These are phyloP conservation scores for Trilocha varians DNA, from an alignment of 2,888 invertebrate genomes.

Conservation along the genomic window DNA sequence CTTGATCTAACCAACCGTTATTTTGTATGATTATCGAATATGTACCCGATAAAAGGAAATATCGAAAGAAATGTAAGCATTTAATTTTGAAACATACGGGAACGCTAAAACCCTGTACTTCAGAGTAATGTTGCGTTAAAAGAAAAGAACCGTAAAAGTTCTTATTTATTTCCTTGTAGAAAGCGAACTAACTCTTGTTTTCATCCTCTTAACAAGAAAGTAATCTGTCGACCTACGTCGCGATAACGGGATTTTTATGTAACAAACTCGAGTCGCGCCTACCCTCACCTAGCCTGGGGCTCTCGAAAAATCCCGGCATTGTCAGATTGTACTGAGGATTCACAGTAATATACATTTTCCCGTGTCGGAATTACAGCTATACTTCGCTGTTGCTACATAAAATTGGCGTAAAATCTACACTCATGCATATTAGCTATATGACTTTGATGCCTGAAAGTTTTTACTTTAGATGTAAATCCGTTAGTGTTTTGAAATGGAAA, in stretches of 20 bases:
- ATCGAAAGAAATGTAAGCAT: background rate
- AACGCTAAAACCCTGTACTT: background rate
- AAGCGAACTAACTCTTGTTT: conserved; percentile 66
- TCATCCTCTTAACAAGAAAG: conserved; percentile 71
- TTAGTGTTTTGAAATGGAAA: too few relatives aligned
- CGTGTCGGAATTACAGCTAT: conserved; percentile 65
- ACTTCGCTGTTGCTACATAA: conserved; percentile 65
- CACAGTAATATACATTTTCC: conserved; percentile 65
- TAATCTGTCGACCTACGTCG: conserved; percentile 69
- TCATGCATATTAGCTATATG: too few relatives aligned
- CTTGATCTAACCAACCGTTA: background rate
- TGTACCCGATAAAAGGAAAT: background rate
- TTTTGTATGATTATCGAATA: background rate
- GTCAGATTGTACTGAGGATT: conserved; percentile 65
- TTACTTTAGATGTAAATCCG: too few relatives aligned
- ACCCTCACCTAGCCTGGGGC: conserved; percentile 68
- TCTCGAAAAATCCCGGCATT: conserved; percentile 61
- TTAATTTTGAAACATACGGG: background rate
- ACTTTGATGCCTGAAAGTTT: too few relatives aligned
- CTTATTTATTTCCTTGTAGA: conserved; percentile 58
- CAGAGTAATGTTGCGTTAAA: background rate
- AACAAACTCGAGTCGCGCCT: conserved; percentile 68
- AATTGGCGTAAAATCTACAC: conserved; percentile 62
- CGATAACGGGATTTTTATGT: conserved; percentile 72
- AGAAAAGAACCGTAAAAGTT: conserved; percentile 45